Base-by-base conservation (phyloP, 2,113 vertebrate genomes). In the Vulpes lagopus region DNA sequence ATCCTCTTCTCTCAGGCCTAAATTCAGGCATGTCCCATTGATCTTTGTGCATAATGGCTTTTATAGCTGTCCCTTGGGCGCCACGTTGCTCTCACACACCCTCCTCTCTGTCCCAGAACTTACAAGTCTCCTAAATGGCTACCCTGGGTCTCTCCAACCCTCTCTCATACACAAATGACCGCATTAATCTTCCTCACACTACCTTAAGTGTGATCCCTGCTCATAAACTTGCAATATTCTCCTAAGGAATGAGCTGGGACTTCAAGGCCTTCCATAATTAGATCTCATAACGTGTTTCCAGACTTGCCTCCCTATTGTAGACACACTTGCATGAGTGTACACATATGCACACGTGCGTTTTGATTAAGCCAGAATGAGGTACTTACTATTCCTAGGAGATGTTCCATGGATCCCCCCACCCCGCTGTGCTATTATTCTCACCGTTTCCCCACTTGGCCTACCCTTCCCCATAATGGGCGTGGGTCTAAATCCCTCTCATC, bases 61-160 rank as follows among this genome's bases (percentile, higher is more conserved):
- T 59, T 20, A 8, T 2, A 11, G 38, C 20, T 43, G 59, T 19
- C 55, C 59, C 16, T 51, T 2, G 3, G 55, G 35, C 0, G 0
- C 81, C 81, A 38, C 22, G 67, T 62, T 32, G 16, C 17, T 71
- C 69, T 83, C 19, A 10, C 49, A 32, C 17, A 2, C 67, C 83
- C 51, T 79, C 80, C 11, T 35, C 51, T 23, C n/a, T 5, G 12
- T 57, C 80, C 67, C 43, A 51, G 59, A 91, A 82, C 22, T 27
- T 38, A 43, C 10, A 79, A 1, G 4, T 23, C 16, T 62, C 51
- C 60, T 65, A 15, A 84, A 20, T 0, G 7, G 62, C 12, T 30
- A 79, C 4, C 14, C 35, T 14, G 25, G 60, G 11, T 14, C 38
- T 82, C 23, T 25, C 67, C 78, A 80, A 9, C 11, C n/a, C n/a